phyloP scores from a whole-genome alignment of 1,140 invertebrate genomes.

The Hyposmocoma kahamanoa region DNA sequence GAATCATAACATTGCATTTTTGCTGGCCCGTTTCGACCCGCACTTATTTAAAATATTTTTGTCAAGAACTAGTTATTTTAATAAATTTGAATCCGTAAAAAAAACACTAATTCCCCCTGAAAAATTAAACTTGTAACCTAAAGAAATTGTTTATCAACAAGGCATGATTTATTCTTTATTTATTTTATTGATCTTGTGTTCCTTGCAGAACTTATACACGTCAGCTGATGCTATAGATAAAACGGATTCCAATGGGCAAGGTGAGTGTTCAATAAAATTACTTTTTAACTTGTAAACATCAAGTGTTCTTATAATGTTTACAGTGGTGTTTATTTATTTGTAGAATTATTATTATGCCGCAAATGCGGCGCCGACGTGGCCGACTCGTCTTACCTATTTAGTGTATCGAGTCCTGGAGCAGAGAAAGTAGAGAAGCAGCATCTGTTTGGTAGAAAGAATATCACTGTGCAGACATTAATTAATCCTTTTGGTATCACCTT shows the following conservation, averaged over 20 bases:
- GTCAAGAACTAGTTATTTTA: too few relatives aligned
- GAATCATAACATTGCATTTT: too few relatives aligned
- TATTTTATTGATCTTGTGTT: not conserved
- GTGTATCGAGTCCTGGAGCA: slow-evolving; percentile 63
- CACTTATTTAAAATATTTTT: too few relatives aligned
- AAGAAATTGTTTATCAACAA: not conserved
- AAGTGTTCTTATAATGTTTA: not conserved
- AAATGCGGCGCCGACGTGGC: slow-evolving; percentile 72
- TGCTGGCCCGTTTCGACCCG: too few relatives aligned
- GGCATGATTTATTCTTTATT: slow-evolving; percentile 1
- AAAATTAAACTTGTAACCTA: too few relatives aligned
- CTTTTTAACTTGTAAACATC: not conserved
- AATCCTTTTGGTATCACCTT: slow-evolving; percentile 72
- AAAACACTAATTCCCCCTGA: too few relatives aligned
- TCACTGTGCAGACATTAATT: slow-evolving; percentile 66
- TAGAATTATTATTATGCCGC: slow-evolving; percentile 70
- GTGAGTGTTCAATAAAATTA: slow-evolving; percentile 18
- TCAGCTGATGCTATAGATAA: not conserved
- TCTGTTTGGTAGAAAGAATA: slow-evolving; percentile 65
- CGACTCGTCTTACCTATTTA: slow-evolving; percentile 66
- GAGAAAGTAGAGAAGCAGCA: slow-evolving; percentile 58
- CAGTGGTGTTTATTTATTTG: slow-evolving; percentile 12
- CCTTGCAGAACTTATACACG: not conserved
- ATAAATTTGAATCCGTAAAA: too few relatives aligned
- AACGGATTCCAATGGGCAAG: slow-evolving; percentile 39